Percentiles rank a stretch among this genome's conserved stretches.
Conservation (phyloP, 2,888 invertebrate genomes). For the Acleris holmiana region DNA sequence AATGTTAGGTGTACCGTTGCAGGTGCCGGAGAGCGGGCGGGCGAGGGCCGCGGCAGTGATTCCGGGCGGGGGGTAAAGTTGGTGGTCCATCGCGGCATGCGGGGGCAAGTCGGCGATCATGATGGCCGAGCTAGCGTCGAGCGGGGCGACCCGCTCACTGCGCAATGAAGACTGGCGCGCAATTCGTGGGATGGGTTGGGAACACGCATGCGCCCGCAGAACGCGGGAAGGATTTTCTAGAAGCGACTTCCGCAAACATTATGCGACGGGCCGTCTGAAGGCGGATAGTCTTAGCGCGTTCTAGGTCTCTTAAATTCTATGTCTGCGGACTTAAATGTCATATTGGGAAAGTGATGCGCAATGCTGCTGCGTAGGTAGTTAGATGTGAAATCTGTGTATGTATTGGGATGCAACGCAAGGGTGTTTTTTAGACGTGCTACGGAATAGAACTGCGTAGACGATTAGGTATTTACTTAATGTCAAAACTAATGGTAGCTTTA, state of each 20-base stretch:
- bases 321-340: conserved; percentile 17
- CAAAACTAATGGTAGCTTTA: no score
- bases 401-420: not conserved
- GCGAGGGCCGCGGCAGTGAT: conserved; percentile 43
- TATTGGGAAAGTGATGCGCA: conserved; percentile 26
- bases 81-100: conserved; percentile 54
- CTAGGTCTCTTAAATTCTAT: conserved; percentile 14
- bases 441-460: no score
- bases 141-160: conserved; percentile 63
- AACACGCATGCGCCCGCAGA: conserved; percentile 71
- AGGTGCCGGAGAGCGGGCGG: conserved; percentile 48
- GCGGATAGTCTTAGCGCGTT: conserved; percentile 19
- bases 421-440: not conserved
- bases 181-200: conserved; percentile 60
- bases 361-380: conserved; percentile 13
- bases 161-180: conserved; percentile 75
- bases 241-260: conserved; percentile 60
- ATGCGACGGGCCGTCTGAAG: conserved; percentile 8
- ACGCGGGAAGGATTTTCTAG: conserved; percentile 78
- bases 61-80: conserved; percentile 51
- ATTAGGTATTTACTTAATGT: no score
- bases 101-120: conserved; percentile 74
- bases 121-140: conserved; percentile 50
- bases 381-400: not conserved
- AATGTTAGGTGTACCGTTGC: conserved; percentile 66